These are phyloP conservation scores for Pseudotriccus pelzelni DNA, from an alignment of 2,797 vertebrate species.

Conservation along the genomic window DNA sequence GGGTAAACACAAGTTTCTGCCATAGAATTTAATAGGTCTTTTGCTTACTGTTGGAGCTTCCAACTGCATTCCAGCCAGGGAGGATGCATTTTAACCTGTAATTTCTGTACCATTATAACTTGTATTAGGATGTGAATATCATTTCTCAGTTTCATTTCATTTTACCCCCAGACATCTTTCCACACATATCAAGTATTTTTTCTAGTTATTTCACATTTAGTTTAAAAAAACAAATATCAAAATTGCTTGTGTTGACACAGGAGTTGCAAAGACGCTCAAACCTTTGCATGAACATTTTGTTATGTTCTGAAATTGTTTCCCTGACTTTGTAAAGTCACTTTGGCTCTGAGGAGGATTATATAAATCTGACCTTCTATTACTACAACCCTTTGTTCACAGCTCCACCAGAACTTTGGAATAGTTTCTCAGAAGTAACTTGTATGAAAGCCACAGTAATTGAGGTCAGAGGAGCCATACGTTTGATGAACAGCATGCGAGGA, in stretches of 20 bases:
- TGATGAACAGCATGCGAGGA: not conserved
- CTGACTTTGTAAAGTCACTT: constrained; percentile 3
- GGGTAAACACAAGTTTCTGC: accelerated
- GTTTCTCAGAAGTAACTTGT: constrained; percentile 42
- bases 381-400: not conserved
- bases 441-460: constrained; percentile 47
- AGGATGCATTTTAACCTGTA: not conserved
- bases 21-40: not conserved
- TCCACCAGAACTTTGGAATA: not conserved
- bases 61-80: not conserved
- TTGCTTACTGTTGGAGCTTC: not conserved
- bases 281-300: not conserved
- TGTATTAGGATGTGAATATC: not conserved
- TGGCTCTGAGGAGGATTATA: constrained; percentile 12
- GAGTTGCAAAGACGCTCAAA: not conserved
- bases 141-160: not conserved
- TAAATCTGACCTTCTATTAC: constrained; percentile 28
- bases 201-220: not conserved
- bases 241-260: not conserved
- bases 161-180: not conserved
- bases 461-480: not conserved
- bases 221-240: not conserved
- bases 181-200: not conserved
- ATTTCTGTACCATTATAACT: not conserved
- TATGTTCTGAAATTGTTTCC: not conserved